A percentile compares a stretch with the other conserved stretches of the same genome.
Conservation (phyloP, 2,888 invertebrate species). For the Rhodophaea formosa region DNA sequence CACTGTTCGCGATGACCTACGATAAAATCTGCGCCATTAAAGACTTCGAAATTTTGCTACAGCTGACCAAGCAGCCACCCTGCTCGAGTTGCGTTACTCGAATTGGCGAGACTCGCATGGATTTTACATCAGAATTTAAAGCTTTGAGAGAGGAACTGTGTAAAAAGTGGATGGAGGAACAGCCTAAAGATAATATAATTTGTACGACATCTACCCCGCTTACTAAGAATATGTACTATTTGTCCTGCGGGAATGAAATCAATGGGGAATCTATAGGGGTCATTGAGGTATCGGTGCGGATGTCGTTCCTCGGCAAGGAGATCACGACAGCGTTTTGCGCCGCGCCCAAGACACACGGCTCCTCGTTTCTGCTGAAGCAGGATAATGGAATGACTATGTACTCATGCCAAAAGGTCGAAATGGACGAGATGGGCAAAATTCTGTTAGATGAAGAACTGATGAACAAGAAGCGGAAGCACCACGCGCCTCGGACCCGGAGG, state of each 20-base stretch:
- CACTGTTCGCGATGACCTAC: slow-evolving; percentile 73
- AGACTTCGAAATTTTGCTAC: slow-evolving; percentile 58
- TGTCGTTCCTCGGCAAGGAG: slow-evolving; percentile 75
- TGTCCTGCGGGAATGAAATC: slow-evolving; percentile 55
- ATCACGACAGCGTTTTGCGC: slow-evolving; percentile 69
- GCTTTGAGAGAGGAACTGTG: slow-evolving; percentile 62
- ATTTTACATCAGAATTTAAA: slow-evolving; percentile 61
- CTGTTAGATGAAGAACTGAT: slow-evolving; percentile 64
- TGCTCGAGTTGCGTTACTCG: slow-evolving; percentile 65
- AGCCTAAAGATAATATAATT: slow-evolving; percentile 64
- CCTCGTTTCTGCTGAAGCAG: slow-evolving; percentile 57
- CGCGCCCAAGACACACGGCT: slow-evolving; percentile 53
- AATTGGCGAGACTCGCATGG: slow-evolving; percentile 65
- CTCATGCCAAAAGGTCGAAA: slow-evolving; percentile 72
- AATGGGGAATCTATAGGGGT: slow-evolving; percentile 64
- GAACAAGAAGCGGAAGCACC: slow-evolving; percentile 40
- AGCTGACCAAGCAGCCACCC: slow-evolving; percentile 67
- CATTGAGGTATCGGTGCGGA: slow-evolving; percentile 64
- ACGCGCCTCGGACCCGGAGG: slow-evolving; percentile 31
- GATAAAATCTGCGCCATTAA: slow-evolving; percentile 68
- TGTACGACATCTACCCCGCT: slow-evolving; percentile 69
- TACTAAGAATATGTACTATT: slow-evolving; percentile 64
- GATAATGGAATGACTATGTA: slow-evolving; percentile 72
- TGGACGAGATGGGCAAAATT: slow-evolving; percentile 72
- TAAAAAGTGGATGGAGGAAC: slow-evolving; percentile 61